Evolutionary conservation across 2,888 invertebrate species (phyloP).

Genomic region (Tenthredo livida): DNA sequence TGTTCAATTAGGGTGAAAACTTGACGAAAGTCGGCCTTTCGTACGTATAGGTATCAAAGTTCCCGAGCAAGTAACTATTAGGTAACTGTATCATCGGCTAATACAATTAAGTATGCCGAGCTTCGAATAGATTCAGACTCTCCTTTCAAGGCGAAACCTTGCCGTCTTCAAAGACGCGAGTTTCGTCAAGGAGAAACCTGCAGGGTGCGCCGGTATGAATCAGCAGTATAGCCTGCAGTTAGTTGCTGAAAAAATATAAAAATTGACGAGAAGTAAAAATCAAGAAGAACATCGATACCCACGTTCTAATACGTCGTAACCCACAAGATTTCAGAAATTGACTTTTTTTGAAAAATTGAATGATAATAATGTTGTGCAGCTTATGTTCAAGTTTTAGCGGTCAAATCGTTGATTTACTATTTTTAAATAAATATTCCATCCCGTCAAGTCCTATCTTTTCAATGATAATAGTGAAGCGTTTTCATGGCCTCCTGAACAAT

Average conservation of each 20-base stretch:
- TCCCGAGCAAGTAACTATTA: slow-evolving; percentile 36
- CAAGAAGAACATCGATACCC: not conserved
- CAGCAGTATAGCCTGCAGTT: not conserved
- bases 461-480: no score
- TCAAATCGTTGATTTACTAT: no score
- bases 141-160: not conserved
- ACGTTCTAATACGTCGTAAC: no score
- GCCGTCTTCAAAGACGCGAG: not conserved
- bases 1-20: slow-evolving; percentile 38
- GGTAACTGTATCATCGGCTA: slow-evolving; percentile 36
- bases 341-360: no score
- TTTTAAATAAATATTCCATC: no score
- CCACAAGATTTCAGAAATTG: no score
- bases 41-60: slow-evolving; percentile 29
- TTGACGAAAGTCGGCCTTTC: slow-evolving; percentile 28
- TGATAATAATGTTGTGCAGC: no score
- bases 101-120: slow-evolving; percentile 9
- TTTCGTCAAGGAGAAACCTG: not conserved
- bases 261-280: not conserved
- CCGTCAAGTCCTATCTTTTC: no score
- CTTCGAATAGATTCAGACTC: slow-evolving; percentile 17
- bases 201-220: not conserved
- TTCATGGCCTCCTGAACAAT: no score
- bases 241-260: not conserved
- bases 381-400: no score